Percentiles rank a stretch among this genome's conserved stretches.
Evolutionary conservation across 1,140 invertebrate species (phyloP).

Genomic region (Microplitis demolitor): DNA sequence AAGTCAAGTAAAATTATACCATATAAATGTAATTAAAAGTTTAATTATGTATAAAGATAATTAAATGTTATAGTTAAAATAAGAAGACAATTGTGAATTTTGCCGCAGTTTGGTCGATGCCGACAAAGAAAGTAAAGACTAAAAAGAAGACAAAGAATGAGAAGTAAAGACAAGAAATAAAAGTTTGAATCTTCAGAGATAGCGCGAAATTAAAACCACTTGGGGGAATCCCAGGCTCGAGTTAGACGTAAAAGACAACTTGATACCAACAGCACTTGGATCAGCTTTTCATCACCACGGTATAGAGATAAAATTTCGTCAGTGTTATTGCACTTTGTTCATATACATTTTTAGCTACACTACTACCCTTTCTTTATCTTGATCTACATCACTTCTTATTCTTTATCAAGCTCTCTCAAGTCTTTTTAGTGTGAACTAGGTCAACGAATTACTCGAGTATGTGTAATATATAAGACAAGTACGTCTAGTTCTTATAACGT

Average conservation of each 20-base stretch:
- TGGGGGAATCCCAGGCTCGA: neutral
- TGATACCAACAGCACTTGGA: neutral
- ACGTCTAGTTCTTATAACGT: too few species aligned
- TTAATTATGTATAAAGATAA: neutral
- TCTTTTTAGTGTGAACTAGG: constrained; percentile 25
- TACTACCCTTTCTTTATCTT: neutral
- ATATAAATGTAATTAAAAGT: too few species aligned
- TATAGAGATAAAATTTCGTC: neutral
- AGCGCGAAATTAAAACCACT: neutral
- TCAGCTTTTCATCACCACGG: neutral
- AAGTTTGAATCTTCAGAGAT: neutral
- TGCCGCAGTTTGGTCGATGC: constrained; percentile 13
- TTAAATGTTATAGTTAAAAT: neutral
- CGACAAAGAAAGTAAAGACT: neutral
- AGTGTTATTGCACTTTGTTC: too few species aligned
- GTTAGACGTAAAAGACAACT: neutral
- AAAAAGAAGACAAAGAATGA: neutral
- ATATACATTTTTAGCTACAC: neutral
- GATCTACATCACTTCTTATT: neutral
- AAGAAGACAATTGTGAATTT: neutral
- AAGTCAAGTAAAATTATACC: too few species aligned
- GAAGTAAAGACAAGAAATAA: neutral
- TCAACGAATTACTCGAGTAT: constrained; percentile 22
- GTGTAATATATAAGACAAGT: neutral
- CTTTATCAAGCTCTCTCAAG: neutral